Base-by-base conservation (phyloP, 2,113 vertebrate genomes). In the Atrichornis clamosus region DNA sequence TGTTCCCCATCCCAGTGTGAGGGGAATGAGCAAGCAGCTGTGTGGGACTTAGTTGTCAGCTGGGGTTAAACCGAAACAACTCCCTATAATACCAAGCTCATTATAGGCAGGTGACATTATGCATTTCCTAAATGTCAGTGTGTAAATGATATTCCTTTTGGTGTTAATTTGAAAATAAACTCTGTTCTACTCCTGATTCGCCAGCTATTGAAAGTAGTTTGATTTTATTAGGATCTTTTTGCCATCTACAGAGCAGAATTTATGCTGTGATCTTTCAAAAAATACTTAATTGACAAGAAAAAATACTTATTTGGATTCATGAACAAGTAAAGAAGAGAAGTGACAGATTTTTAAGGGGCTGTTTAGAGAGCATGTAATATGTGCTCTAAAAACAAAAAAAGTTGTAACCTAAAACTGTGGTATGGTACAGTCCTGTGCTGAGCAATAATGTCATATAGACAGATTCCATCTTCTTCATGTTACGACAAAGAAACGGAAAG, bases 11-110 rank as follows among this genome's bases (percentile, higher is more conserved):
- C 11, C 22, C 19, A 41, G 4, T 3, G 2, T 50, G 20, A 14
- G 10, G 4, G 5, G 15, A 64, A 20, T 44, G 33, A 63, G 15
- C 3, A 30, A 23, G 32, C 0, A 0, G 6, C 26, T 56, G 6
- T 2, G 6, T 55, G 50, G 8, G 18, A 7, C 63, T 76, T 32
- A 75, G 13, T 18, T 80, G 41, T 52, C 4, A 7, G 13, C 21
- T 68, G 18, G 9, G 2, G 6, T 44, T 89, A 73, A 81, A 73
- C 11, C 30, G 22, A 28, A 27, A 56, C 56, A 44, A 28, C 42
- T 89, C 18, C 13, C 8, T 76, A 1, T 35, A 42, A 65, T 53
- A 41, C 23, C 49, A 78, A 4, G 14, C 24, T 60, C 62, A 65
- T 50, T 60, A 30, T 49, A 52, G 46, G 17, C 19, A 12, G 9